Evolutionary conservation across 1,140 invertebrate genomes (phyloP), one percentile per base, ranked within the genome.

Genomic region (Brachionus asplanchnoidis): DNA sequence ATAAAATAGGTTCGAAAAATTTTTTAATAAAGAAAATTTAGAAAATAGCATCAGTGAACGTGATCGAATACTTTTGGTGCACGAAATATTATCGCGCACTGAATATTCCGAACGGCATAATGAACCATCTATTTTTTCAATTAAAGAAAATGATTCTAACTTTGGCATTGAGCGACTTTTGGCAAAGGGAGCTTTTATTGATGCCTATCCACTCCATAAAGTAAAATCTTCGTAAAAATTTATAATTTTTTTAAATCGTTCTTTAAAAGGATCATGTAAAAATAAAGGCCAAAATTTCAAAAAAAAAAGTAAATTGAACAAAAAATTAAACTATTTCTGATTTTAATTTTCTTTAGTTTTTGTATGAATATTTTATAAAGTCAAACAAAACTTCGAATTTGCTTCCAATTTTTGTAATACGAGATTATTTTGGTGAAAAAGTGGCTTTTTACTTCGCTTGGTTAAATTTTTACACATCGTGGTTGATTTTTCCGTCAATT

Each of bases 361-460:
- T 93, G 17, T 92, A 91, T 86, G 88, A 92, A 84, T 92, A 92
- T 86, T 93, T 93, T 93, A 93, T 92, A 0, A 87, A 91, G 12
- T 92, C 92, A 91, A 90, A 91, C 2, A 89, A 89, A 32, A 92
- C 92, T 91, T 92, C 91, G 89, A 93, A 93, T 87, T 92, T 94
- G 85, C 94, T 95, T 87, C 95, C 94, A 1, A 89, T 95, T 20
- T 95, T 97, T 91, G 94, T 95, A 88, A 96, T 99, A 87, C 92
- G 94, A 88, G 93, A 94, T 88, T 97, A 97, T 89, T 92, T 91
- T 86, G 91, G 92, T 8, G 91, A 92, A 85, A 92, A 92, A 89
- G 96, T 98, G 14, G 96, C 93, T 0, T 91, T 99, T 0, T 99
- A 99, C 88, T 99, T 98, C 89, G 97, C 96, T 26, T 99, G 97